A percentile compares a stretch with the other conserved stretches of the same genome.
Evolutionary conservation across 1,140 invertebrate genomes (phyloP).

Genomic region (Tetragonula clypearis): DNA sequence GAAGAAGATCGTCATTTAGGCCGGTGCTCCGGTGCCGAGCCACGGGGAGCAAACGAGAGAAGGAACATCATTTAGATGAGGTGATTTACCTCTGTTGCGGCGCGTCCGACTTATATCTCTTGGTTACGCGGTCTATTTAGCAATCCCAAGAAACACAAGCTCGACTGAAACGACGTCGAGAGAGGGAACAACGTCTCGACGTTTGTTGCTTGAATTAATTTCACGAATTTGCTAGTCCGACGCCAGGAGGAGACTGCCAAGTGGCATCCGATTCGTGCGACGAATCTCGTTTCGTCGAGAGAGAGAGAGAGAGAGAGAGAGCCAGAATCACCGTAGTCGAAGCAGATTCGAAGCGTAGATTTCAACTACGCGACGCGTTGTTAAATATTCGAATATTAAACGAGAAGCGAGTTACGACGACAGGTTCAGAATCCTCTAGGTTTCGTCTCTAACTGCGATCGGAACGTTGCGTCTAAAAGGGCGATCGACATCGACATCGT

Average conservation of each 20-base stretch:
- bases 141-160: slow-evolving; percentile 34
- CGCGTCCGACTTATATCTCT: slow-evolving; percentile 22
- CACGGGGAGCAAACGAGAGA: slow-evolving; percentile 8
- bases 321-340: no score
- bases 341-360: background rate
- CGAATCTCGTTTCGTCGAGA: background rate
- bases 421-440: no score
- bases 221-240: slow-evolving; percentile 15
- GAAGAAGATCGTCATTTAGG: slow-evolving; percentile 53
- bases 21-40: background rate
- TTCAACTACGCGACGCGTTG: no score
- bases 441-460: no score
- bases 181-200: background rate
- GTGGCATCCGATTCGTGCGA: background rate
- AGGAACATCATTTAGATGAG: slow-evolving; percentile 37
- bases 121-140: slow-evolving; percentile 44
- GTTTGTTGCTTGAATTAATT: slow-evolving; percentile 37
- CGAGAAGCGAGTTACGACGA: no score
- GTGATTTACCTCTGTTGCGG: slow-evolving; percentile 44
- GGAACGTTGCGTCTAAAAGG: no score
- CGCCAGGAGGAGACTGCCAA: background rate
- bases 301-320: no score
- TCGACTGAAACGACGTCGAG: slow-evolving; percentile 10
- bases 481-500: no score
- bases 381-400: no score